Evolutionary conservation across 2,888 invertebrate species (phyloP).

Genomic region (Heliconius hortense): DNA sequence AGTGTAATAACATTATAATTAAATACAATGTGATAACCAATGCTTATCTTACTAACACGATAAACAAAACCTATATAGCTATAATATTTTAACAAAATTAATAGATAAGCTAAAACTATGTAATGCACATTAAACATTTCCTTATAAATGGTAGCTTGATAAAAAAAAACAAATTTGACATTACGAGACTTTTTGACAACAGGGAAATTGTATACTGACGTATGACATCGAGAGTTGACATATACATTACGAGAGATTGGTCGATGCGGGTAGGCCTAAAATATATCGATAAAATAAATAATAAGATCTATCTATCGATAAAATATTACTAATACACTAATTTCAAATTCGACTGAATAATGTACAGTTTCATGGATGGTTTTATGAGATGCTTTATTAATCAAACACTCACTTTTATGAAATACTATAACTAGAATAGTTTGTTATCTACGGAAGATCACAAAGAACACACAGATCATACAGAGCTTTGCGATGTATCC

Average conservation of each 20-base stretch:
- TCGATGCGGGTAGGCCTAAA: not conserved
- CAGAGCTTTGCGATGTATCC: no score
- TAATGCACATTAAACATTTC: not conserved
- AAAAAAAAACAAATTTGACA: not conserved
- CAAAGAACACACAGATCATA: no score
- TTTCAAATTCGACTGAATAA: no score
- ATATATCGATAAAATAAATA: slow-evolving; percentile 4
- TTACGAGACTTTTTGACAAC: not conserved
- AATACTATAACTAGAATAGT: no score
- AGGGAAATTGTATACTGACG: not conserved
- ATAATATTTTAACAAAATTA: not conserved
- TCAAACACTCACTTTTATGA: no score
- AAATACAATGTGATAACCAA: not conserved
- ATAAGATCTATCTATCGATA: no score
- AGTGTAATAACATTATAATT: slow-evolving; percentile 20
- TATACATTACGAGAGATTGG: not conserved
- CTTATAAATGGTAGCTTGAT: not conserved
- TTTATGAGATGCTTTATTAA: no score
- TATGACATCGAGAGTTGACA: not conserved
- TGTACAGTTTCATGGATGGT: no score
- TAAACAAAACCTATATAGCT: not conserved
- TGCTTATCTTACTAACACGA: slow-evolving; percentile 2
- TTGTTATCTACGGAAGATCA: no score
- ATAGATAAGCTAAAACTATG: not conserved
- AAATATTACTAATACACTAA: not conserved